These are phyloP conservation scores for Nysson spinosus DNA, from an alignment of 2,888 invertebrate genomes.

Conservation along the genomic window DNA sequence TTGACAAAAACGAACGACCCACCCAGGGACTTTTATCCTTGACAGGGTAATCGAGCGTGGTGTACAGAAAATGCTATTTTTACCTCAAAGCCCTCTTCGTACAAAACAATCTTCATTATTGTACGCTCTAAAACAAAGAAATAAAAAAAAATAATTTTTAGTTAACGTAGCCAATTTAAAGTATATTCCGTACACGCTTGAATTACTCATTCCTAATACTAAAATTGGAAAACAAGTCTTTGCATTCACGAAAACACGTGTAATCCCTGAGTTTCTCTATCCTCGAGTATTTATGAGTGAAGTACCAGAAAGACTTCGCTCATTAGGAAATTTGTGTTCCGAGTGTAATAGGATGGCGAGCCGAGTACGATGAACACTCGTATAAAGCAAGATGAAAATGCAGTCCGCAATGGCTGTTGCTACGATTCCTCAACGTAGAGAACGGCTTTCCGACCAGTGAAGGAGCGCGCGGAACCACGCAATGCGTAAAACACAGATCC, in stretches of 20 bases:
- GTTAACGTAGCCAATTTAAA: no score
- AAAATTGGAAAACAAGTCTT: slow-evolving; percentile 28
- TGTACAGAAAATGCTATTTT: no score
- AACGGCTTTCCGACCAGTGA: slow-evolving; percentile 41
- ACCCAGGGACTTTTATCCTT: slow-evolving; percentile 50
- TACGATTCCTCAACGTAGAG: slow-evolving; percentile 39
- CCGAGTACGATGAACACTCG: slow-evolving; percentile 21
- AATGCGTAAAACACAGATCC: slow-evolving; percentile 39
- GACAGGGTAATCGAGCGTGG: neutral
- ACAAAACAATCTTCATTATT: no score
- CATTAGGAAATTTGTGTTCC: slow-evolving; percentile 43
- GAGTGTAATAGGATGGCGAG: slow-evolving; percentile 39
- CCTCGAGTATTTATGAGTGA: slow-evolving; percentile 20
- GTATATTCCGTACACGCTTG: no score
- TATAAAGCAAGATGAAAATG: slow-evolving; percentile 41
- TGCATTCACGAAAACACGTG: slow-evolving; percentile 17
- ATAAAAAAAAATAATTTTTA: neutral
- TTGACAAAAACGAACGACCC: slow-evolving; percentile 40
- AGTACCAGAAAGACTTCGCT: slow-evolving; percentile 28
- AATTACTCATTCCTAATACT: neutral
- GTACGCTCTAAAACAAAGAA: neutral
- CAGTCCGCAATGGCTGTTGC: slow-evolving; percentile 28
- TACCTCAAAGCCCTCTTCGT: no score
- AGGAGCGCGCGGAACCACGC: slow-evolving; percentile 38
- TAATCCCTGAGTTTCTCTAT: slow-evolving; percentile 18